Evolutionary conservation across 2,888 invertebrate species (phyloP).

Genomic region (Ectemnius lituratus): DNA sequence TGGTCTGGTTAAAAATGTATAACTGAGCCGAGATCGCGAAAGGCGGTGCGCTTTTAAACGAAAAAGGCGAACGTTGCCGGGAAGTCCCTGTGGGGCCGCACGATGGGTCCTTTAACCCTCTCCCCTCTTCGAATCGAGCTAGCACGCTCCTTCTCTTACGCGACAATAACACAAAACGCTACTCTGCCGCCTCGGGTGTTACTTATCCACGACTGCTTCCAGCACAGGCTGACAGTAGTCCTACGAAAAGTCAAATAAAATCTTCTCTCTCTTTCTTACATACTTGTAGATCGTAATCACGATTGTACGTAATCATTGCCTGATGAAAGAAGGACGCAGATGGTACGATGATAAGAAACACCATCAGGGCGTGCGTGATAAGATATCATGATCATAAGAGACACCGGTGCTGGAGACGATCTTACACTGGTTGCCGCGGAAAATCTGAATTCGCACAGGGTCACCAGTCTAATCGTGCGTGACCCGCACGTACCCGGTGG

Average conservation of each 20-base stretch:
- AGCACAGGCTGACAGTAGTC: neutral
- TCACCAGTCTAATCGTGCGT: too few species aligned
- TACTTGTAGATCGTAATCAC: neutral
- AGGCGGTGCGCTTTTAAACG: constrained; percentile 64
- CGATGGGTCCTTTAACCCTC: constrained; percentile 59
- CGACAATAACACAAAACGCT: constrained; percentile 13
- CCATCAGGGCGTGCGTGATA: neutral
- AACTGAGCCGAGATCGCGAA: constrained; percentile 57
- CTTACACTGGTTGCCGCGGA: too few species aligned
- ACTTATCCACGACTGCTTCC: neutral
- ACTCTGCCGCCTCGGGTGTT: neutral
- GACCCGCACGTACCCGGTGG: too few species aligned
- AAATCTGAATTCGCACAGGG: too few species aligned
- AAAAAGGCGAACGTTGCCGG: constrained; percentile 60
- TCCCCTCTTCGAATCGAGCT: constrained; percentile 41
- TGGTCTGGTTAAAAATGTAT: constrained; percentile 42
- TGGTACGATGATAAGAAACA: constrained; percentile 5
- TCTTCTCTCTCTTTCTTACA: neutral
- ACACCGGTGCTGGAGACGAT: too few species aligned
- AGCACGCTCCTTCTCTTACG: constrained; percentile 5
- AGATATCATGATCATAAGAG: too few species aligned
- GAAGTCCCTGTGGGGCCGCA: constrained; percentile 61
- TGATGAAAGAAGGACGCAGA: constrained; percentile 2
- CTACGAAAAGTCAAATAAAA: neutral
- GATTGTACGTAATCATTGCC: too few species aligned